phyloP scores from a whole-genome alignment of 2,888 invertebrate species.

The Cecidostiba fungosa region DNA sequence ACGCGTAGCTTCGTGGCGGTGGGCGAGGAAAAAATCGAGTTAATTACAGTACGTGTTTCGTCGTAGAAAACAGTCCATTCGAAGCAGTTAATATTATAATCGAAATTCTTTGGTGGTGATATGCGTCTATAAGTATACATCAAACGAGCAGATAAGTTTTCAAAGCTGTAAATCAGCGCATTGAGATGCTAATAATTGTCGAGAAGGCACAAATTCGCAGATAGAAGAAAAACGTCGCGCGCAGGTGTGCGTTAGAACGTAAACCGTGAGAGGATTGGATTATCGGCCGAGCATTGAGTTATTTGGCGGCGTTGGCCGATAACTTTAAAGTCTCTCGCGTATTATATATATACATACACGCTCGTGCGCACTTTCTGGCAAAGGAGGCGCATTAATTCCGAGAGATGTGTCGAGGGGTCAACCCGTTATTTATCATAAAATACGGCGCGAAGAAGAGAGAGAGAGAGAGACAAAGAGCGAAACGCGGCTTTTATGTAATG shows the following conservation, averaged over 20 bases:
- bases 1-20: not conserved
- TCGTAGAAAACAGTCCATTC: not conserved
- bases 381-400: constrained; percentile 7
- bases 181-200: not conserved
- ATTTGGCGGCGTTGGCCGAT: not conserved
- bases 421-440: constrained; percentile 54
- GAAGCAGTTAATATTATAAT: not conserved
- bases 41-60: constrained; percentile 32
- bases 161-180: not conserved
- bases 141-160: too few species aligned
- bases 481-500: constrained; percentile 51
- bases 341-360: not conserved
- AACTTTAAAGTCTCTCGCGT: constrained; percentile 18
- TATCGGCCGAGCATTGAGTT: not conserved
- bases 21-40: constrained; percentile 17
- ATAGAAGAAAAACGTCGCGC: not conserved
- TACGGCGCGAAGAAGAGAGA: constrained; percentile 34
- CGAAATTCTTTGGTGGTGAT: too few species aligned
- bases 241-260: not conserved
- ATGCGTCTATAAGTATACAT: too few species aligned
- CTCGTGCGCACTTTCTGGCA: constrained; percentile 5
- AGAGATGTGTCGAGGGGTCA: constrained; percentile 46
- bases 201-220: not conserved
- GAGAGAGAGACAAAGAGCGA: constrained; percentile 19
- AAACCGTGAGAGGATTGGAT: not conserved